Evolutionary conservation across 2,888 invertebrate genomes (phyloP).

Genomic region (Metalampra italica): DNA sequence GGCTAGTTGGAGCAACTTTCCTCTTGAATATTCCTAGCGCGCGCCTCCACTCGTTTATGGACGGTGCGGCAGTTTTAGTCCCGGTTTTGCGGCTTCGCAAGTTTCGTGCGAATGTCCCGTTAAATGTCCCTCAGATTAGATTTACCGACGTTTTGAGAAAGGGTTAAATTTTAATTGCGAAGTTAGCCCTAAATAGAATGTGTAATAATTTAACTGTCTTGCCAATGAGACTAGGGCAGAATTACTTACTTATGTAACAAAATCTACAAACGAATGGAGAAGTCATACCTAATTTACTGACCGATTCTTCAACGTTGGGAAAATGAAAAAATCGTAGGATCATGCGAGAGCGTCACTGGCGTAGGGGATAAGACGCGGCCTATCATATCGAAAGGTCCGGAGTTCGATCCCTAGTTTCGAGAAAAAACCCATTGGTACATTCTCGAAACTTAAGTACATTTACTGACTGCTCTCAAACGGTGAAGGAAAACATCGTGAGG

Average conservation of each 20-base stretch:
- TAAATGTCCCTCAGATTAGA: constrained; percentile 54
- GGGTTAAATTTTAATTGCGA: constrained; percentile 24
- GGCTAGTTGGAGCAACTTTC: constrained; percentile 54
- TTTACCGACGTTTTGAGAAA: constrained; percentile 39
- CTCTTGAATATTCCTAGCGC: constrained; percentile 70
- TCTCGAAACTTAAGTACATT: too few relatives aligned
- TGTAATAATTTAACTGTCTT: neutral
- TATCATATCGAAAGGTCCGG: too few relatives aligned
- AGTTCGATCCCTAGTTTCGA: too few relatives aligned
- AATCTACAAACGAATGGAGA: too few relatives aligned
- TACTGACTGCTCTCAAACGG: too few relatives aligned
- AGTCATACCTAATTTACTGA: too few relatives aligned
- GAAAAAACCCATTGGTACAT: too few relatives aligned
- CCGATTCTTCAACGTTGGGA: too few relatives aligned
- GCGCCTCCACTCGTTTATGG: constrained; percentile 62
- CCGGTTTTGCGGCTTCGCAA: constrained; percentile 59
- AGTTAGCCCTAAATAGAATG: constrained; percentile 10
- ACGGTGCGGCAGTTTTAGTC: constrained; percentile 45
- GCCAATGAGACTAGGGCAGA: neutral
- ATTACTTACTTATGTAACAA: neutral
- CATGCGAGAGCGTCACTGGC: too few relatives aligned
- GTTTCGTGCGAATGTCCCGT: constrained; percentile 56
- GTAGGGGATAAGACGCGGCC: too few relatives aligned
- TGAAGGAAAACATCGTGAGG: too few relatives aligned
- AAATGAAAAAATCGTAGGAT: too few relatives aligned